Conservation (phyloP, 2,888 invertebrate genomes). For the Machimus atricapillus region DNA sequence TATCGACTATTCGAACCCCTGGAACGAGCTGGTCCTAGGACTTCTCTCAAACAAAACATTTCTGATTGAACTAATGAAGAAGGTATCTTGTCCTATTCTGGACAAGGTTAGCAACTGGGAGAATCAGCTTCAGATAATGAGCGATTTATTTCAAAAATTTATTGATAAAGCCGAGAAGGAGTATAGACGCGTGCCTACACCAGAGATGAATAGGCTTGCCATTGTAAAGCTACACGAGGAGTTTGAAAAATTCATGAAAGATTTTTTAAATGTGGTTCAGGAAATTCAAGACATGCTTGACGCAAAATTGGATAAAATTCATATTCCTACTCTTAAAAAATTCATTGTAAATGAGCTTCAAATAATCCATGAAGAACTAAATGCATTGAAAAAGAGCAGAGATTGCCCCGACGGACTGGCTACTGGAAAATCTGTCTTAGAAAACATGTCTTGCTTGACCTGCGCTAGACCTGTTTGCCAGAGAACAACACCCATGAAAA, state of each 20-base stretch:
- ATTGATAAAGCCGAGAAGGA: conserved; percentile 52
- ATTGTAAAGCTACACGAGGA: conserved; percentile 51
- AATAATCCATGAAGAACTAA: conserved; percentile 50
- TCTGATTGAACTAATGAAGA: conserved; percentile 55
- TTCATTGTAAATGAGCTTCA: conserved; percentile 53
- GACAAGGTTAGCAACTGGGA: conserved; percentile 49
- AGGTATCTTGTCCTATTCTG: conserved; percentile 54
- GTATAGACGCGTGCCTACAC: conserved; percentile 52
- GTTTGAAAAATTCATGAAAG: conserved; percentile 50
- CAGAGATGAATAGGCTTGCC: conserved; percentile 54
- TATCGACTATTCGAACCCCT: conserved; percentile 50
- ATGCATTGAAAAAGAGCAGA: conserved; percentile 49
- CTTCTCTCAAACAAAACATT: conserved; percentile 55
- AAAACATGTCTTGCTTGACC: conserved; percentile 53
- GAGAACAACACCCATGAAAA: conserved; percentile 25
- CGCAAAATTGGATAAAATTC: conserved; percentile 57
- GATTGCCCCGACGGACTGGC: conserved; percentile 52
- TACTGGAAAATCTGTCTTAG: conserved; percentile 54
- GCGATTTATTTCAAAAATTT: conserved; percentile 51
- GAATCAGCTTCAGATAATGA: conserved; percentile 51
- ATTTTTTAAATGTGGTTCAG: conserved; percentile 56
- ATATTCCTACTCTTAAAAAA: conserved; percentile 58
- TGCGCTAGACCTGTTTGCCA: conserved; percentile 55
- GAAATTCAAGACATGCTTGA: conserved; percentile 61
- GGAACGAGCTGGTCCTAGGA: conserved; percentile 55